Base-by-base conservation (phyloP, 2,888 invertebrate genomes). In the Hydrotaea cyrtoneurina region DNA sequence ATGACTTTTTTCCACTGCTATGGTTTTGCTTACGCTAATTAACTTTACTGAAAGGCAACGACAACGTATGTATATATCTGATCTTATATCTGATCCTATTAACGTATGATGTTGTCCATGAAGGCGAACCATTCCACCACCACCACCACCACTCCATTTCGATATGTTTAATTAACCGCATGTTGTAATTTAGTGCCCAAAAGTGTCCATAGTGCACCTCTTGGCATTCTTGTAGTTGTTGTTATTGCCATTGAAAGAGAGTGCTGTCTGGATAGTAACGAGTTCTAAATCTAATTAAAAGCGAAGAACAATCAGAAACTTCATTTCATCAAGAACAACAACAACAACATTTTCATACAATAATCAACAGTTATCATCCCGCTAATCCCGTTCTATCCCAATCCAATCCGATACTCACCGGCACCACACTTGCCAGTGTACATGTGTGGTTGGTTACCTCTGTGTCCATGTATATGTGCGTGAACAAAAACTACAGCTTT, bases 241-340 rank as follows among this genome's bases (percentile, higher is more conserved):
- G 23, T 21, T 50, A 13, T 10, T n/a, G 62, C 3, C 62, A 31
- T 59, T 59, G n/a, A 13, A n/a, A 62, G 62, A 62, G 13, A 26
- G 62, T 31, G 36, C 62, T 62, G n/a, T 59, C 59, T 62, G 76
- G 66, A 31, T 64, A 59, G 31, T 66, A 73, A 82, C 79, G 66
- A 85, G 81, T 85, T 85, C 81, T 81, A 85, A 79, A 76, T 77
- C 81, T 85, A 85, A 85, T 85, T 85, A 85, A 85, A 81, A 69
- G 78, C 78, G 76, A 66, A 81, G 79, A 77, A 85, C 81, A 85
- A 85, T 81, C 76, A 81, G 81, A 81, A 81, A 81, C 75, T 64
- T 85, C 81, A 81, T 81, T 81, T 81, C 74, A 81, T 79, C 81
- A 85, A 69, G 79, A 80, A 78, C 53, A 73, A 79, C 74, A 81